Evolutionary conservation across 2,113 vertebrate species (phyloP), one percentile per base, ranked within the genome.

Genomic region (Callionymus lyra): DNA sequence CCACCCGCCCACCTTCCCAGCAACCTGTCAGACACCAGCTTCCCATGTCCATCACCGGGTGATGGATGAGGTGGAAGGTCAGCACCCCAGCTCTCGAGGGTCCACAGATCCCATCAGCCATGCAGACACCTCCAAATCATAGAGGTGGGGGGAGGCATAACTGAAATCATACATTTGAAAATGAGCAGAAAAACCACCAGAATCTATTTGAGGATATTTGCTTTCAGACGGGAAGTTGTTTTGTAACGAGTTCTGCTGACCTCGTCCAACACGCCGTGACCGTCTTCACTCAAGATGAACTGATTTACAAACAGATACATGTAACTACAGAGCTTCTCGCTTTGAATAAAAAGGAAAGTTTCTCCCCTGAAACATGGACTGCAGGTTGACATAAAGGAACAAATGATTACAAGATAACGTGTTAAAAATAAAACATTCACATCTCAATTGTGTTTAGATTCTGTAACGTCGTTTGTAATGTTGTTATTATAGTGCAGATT

Each of bases 61-160:
- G 85, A 88, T 88, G 81, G 83, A 89, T 89, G 85, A 76, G 85
- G 83, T 86, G 67, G 82, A 74, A 85, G 85, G 82, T 85, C 79
- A 10, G 63, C 65, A 82, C 78, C 81, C 76, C 72, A 83, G n/a
- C 74, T 84, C 80, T 68, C 54, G 46, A 63, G 76, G 77, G 81
- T 83, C 81, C 77, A 81, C 56, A 39, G 61, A 80, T 80, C 76
- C 74, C 68, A 84, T 80, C 82, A 80, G 75, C 67, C 61, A 68
- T 70, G 63, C 76, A 78, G 75, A 75, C 78, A 76, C 70, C 56
- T 77, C 67, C 63, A 61, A 66, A 71, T 68, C 68, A 72, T 59
- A 63, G 47, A 13, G 33, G 27, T 59, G 60, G 47, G n/a, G 33
- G 27, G 38, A 31, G 42, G 34, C 35, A 14, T 56, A 10, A 32